Base-by-base conservation (phyloP, 2,113 vertebrate genomes). In the Turnix velox region DNA sequence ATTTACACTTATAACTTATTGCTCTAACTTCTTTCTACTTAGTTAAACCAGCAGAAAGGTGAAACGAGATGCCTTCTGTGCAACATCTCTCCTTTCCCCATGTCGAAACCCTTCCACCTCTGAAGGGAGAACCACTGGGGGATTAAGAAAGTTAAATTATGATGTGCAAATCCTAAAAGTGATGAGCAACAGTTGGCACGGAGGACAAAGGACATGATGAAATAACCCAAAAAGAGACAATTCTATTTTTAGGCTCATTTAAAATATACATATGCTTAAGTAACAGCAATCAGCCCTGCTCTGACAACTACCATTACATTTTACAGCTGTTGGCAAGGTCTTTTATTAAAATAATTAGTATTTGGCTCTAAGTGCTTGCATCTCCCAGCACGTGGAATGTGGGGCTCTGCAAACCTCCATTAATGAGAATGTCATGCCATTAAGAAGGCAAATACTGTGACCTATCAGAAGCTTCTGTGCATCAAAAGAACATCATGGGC, bases 331-430 rank as follows among this genome's bases (percentile, higher is more conserved):
- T 18, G 35, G 57, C 55, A n/a, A 35, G 19, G 65, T 88, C 86
- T 80, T 91, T 80, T 52, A 94, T 92, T 92, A 94, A 61, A 66
- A 42, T 76, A 68, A 82, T 82, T 89, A 52, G 12, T 68, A 68
- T 72, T 63, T 54, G 71, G 68, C 48, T 71, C 16, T 51, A 67
- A 88, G 65, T 0, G 11, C 24, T n/a, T 5, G 4, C 68, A 83
- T 6, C 74, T 61, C 69, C 10, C 10, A 35, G 46, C 92, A 93
- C 14, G 54, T 19, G 91, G 51, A 37, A 65, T 51, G 90, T 33
- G 2, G 4, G 28, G 33, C 59, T 87, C 57, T 42, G 82, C 77
- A 88, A 83, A 81, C 27, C 39, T 74, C 37, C 31, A 15, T 24
- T 84, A 12, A 6, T 0, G 1, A 63, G 61, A 75, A 35, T 0